A percentile compares a stretch with the other conserved stretches of the same genome.
Evolutionary conservation across 2,797 vertebrate species (phyloP).

Genomic region (Siniperca undulata): DNA sequence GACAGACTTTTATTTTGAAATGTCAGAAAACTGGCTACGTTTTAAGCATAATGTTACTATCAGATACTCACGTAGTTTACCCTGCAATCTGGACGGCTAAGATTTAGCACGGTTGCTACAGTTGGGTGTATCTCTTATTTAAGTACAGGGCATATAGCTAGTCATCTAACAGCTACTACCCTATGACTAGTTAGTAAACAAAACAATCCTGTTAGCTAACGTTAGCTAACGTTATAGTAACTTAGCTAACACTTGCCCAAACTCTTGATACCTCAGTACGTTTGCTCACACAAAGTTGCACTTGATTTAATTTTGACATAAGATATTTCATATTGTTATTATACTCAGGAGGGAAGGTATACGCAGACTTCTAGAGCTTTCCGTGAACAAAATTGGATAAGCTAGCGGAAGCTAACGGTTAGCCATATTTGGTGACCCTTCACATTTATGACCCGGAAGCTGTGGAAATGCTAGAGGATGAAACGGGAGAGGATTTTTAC

Average conservation of each 20-base stretch:
- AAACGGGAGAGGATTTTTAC: no score
- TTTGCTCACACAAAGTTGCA: not conserved
- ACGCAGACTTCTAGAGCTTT: slow-evolving; percentile 13
- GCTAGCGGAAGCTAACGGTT: slow-evolving; percentile 16
- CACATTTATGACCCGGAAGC: slow-evolving; percentile 62
- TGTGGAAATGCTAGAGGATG: slow-evolving; percentile 15
- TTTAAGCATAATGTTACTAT: not conserved
- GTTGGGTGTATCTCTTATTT: not conserved
- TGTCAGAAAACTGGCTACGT: not conserved
- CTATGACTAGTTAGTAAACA: not conserved
- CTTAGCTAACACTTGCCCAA: not conserved
- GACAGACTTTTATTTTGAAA: slow-evolving; percentile 18
- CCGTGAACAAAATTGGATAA: not conserved
- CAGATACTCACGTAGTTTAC: not conserved
- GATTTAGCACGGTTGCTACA: not conserved
- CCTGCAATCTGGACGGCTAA: fast-evolving
- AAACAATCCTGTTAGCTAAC: slow-evolving; percentile 5
- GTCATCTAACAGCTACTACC: no score
- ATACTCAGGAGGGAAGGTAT: not conserved
- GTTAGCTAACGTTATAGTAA: slow-evolving; percentile 12
- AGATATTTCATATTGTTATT: not conserved
- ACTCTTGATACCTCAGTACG: not conserved
- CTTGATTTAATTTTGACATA: not conserved
- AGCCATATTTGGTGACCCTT: slow-evolving; percentile 41
- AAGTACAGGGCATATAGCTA: not conserved